Base-by-base conservation (phyloP, 2,888 invertebrate species). In the Melieria omissa region DNA sequence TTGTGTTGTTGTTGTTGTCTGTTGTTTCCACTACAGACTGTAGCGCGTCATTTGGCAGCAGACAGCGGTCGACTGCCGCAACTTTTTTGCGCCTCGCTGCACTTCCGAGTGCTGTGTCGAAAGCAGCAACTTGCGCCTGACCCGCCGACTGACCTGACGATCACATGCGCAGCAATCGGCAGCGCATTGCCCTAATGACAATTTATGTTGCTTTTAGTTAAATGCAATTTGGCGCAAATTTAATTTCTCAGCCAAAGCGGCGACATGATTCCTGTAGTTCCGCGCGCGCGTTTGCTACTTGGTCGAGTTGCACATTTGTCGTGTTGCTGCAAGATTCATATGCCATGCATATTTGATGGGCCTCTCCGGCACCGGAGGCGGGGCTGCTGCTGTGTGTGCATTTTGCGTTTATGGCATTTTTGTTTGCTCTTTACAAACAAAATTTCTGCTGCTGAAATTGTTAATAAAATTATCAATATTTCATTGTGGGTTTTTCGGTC, bases 401-500 rank as follows among this genome's bases (percentile, higher is more conserved):
- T 64, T 64, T 52, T 55, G 44, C 14, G 1, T 60, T 41, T 14
- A 4, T 47, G 8, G 29, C 29, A 29, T 29, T 29, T 29, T 29
- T 29, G 29, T 29, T 29, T 29, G 29, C 52, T 8, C 52, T 52
- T 52, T 9, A 52, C 52, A 52, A 12, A 52, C 52, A 52, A 12
- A 5, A 5, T n/a, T 9, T n/a, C 8, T 8, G n/a, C 10, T 16
- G 10, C 16, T 49, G 54, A 70, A 65, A 70, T 73, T 73, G 66
- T 76, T 77, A 77, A 77, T 77, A 74, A 74, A 77, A 76, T 76
- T 74, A 76, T 73, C 74, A 76, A 77, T 74, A 74, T 75, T 77
- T 72, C 70, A 72, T 73, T 74, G 72, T 70, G 71, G 66, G 63
- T 62, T 63, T 69, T 62, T 62, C 41, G 6, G 16, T 46, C 10